Evolutionary conservation across 2,113 vertebrate species (phyloP).

Genomic region (Saimiri boliviensis): DNA sequence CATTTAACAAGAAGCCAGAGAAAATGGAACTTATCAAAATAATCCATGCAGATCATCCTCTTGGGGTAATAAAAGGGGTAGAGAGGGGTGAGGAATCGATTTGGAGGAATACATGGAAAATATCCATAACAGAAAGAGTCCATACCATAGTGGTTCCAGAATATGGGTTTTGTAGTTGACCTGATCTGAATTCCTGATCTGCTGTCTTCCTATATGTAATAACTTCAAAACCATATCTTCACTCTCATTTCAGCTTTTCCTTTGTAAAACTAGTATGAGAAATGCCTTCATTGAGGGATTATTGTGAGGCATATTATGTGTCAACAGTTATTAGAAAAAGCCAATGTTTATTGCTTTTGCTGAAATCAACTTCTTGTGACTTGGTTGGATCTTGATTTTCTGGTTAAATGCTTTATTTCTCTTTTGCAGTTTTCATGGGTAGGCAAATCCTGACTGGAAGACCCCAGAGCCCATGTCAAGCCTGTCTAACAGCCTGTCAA

Average conservation of each 20-base stretch:
- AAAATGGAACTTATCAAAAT: neutral
- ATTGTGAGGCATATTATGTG: neutral
- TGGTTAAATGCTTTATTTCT: neutral
- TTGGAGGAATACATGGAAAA: neutral
- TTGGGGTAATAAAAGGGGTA: neutral
- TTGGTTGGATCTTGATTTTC: slow-evolving; percentile 8
- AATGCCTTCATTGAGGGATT: neutral
- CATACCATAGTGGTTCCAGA: neutral
- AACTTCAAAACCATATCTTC: neutral
- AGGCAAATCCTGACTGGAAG: neutral
- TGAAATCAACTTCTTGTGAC: neutral
- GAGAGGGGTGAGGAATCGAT: neutral
- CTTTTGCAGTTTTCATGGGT: neutral
- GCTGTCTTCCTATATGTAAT: neutral
- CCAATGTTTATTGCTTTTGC: neutral
- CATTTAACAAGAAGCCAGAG: neutral
- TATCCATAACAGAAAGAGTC: neutral
- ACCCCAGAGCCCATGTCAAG: neutral
- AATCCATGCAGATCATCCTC: neutral
- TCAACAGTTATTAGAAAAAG: neutral
- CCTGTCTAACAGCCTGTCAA: neutral
- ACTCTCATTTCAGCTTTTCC: neutral
- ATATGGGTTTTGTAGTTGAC: neutral
- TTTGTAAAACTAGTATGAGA: neutral
- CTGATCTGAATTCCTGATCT: neutral